A percentile compares a stretch with the other conserved stretches of the same genome.
Evolutionary conservation across 1,140 invertebrate species (phyloP).

Genomic region (Reticulitermes speratus): DNA sequence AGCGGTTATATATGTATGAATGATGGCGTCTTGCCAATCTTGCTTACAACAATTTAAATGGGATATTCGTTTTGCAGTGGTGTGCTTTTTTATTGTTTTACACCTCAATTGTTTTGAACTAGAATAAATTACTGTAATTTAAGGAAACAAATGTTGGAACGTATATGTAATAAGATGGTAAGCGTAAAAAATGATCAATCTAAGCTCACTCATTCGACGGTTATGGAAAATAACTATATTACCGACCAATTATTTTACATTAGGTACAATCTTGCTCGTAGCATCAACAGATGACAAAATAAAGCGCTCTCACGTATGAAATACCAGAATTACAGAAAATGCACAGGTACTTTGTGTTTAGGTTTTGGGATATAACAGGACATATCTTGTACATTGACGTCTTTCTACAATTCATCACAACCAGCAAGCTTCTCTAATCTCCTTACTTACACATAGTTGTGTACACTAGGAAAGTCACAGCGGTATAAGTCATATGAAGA

Average conservation of each 20-base stretch:
- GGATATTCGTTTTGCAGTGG: not conserved
- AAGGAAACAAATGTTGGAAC: not conserved
- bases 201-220: not conserved
- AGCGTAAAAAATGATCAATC: not conserved
- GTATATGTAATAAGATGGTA: not conserved
- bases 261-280: not conserved
- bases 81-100: not conserved
- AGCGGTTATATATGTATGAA: too few relatives aligned
- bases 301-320: too few relatives aligned
- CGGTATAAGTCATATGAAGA: too few relatives aligned
- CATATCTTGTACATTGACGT: not conserved
- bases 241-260: not conserved
- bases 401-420: not conserved
- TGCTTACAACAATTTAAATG: too few relatives aligned
- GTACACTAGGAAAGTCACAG: too few relatives aligned
- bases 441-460: not conserved
- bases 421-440: not conserved
- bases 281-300: not conserved
- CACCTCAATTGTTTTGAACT: not conserved
- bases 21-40: too few relatives aligned
- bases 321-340: not conserved
- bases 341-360: not conserved
- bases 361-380: not conserved
- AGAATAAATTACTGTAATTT: not conserved
- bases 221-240: not conserved